These are phyloP conservation scores for Oxyruncus cristatus DNA, from an alignment of 2,113 vertebrate species.

Conservation along the genomic window DNA sequence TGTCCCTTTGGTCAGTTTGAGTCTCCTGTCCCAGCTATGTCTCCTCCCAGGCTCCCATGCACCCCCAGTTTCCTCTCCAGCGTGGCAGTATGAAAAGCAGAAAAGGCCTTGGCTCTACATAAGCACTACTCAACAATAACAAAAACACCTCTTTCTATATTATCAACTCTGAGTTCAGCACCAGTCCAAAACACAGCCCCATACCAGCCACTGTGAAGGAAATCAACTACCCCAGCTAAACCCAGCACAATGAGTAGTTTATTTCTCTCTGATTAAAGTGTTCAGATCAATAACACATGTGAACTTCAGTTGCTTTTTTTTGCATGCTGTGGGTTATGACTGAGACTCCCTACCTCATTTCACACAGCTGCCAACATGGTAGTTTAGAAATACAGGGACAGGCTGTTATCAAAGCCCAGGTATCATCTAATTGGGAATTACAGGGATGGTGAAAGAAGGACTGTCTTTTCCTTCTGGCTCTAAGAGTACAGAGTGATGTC, in stretches of 20 bases:
- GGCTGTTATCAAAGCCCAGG: neutral
- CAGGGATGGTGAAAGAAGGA: neutral
- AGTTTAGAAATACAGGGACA: neutral
- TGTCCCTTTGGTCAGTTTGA: neutral
- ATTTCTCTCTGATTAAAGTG: neutral
- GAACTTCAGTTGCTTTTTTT: neutral
- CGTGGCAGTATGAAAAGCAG: neutral
- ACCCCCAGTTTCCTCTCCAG: neutral
- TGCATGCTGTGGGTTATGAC: neutral
- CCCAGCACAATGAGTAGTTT: neutral
- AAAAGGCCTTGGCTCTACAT: neutral
- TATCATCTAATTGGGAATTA: neutral
- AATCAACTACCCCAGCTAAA: neutral
- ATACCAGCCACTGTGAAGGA: neutral
- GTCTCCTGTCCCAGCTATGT: neutral
- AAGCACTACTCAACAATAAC: neutral
- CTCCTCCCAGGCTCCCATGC: neutral
- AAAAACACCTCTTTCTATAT: neutral
- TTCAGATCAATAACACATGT: neutral
- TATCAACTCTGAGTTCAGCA: neutral
- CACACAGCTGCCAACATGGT: neutral
- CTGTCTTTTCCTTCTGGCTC: neutral
- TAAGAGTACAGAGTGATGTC: neutral
- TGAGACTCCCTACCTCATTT: neutral
- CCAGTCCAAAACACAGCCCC: neutral